A percentile compares a stretch with the other conserved stretches of the same genome.
phyloP scores from a whole-genome alignment of 2,888 invertebrate species.

The Macrophya alboannulata region DNA sequence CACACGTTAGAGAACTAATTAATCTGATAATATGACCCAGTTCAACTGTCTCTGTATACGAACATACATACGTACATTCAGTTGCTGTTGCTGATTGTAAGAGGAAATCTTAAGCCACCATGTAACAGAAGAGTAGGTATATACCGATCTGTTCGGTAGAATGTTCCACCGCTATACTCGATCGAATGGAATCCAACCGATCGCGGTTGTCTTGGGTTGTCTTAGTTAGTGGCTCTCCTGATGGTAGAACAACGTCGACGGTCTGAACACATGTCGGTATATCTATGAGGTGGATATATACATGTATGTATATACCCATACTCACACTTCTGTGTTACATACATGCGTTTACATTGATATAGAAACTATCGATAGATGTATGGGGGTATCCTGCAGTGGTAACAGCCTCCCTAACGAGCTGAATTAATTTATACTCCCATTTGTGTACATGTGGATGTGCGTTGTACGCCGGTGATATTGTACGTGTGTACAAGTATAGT shows the following conservation, averaged over 20 bases:
- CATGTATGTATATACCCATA: background rate
- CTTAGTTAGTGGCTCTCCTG: constrained; percentile 4
- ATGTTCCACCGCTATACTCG: background rate
- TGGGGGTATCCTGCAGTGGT: background rate
- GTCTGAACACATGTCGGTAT: constrained; percentile 24
- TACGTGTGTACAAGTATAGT: background rate
- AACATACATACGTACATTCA: background rate
- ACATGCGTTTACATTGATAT: background rate
- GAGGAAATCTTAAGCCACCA: background rate
- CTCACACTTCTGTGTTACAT: background rate
- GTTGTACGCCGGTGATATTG: background rate
- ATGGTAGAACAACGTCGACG: background rate
- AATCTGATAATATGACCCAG: constrained; percentile 71
- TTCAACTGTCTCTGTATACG: constrained; percentile 42
- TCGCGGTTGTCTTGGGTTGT: constrained; percentile 14
- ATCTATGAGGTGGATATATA: background rate
- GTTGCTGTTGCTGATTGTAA: background rate
- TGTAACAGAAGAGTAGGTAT: background rate
- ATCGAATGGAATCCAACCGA: constrained; percentile 39
- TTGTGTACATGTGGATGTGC: constrained; percentile 7
- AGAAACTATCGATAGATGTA: constrained; percentile 20
- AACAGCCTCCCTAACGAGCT: constrained; percentile 69
- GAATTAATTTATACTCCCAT: constrained; percentile 72
- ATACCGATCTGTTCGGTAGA: background rate
- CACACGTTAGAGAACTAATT: constrained; percentile 68